Base-by-base conservation (phyloP, 1,140 invertebrate genomes). In the Pseudomyrmex flavicornis region DNA sequence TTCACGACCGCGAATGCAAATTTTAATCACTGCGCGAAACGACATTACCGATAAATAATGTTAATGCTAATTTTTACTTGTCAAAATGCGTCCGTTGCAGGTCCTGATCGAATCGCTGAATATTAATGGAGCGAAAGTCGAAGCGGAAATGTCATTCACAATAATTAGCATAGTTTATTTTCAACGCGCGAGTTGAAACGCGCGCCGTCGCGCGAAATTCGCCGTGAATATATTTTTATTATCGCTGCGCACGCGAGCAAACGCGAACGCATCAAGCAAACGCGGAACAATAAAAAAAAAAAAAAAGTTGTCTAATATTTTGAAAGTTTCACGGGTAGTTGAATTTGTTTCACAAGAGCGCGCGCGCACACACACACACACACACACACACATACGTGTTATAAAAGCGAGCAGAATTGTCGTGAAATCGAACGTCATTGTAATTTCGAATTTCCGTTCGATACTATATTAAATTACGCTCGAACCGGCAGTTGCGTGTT, bases 61-160 rank as follows among this genome's bases (percentile, higher is more conserved):
- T 80, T 80, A 80, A 80, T 80, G 76, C 54, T 61, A 80, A 80
- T 80, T 80, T 80, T 80, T 80, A 80, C 76, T 70, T 80, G 65
- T 80, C 66, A 80, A 72, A 80, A 80, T 26, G 20, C 76, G 76
- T 80, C 66, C 20, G 44, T 17, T 59, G 76, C 76, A 80, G 76
- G 0, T 52, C 12, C 48, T 2, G 66, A 59, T 80, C 54, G 15
- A 10, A 35, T 20, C 66, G 2, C 20, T 80, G 54, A 80, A 80
- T 80, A 70, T 80, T 72, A 80, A 80, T 80, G 76, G 50, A 9
- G 46, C 68, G 22, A 72, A 80, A 80, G 76, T 80, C 65, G 5
- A 3, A 50, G 20, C 54, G 66, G 66, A 61, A 80, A 80, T 26
- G 76, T 80, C 76, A 80, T 66, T 70, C 15, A 46, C 66, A 72